Conservation (phyloP, 2,113 vertebrate genomes). For the Ciconia boyciana region DNA sequence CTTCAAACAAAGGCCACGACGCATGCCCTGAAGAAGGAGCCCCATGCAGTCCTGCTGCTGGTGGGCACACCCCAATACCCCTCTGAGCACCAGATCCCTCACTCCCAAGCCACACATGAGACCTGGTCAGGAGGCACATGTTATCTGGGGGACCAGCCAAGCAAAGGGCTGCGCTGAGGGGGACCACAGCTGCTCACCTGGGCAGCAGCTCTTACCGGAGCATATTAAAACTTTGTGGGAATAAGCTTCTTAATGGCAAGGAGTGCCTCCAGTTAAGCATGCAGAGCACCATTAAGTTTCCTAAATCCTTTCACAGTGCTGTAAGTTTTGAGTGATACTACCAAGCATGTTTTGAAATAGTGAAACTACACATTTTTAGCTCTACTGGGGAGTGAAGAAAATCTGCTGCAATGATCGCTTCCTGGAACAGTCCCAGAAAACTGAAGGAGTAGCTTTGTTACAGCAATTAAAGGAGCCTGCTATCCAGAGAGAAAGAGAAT, state of each 20-base stretch:
- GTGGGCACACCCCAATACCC: not conserved
- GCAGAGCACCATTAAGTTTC: not conserved
- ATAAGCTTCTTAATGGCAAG: not conserved
- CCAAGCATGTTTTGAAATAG: slow-evolving; percentile 21
- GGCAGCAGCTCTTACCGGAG: not conserved
- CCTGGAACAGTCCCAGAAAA: slow-evolving; percentile 60
- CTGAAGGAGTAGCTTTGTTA: slow-evolving; percentile 71
- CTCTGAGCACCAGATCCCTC: rapidly evolving
- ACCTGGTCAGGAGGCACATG: not conserved
- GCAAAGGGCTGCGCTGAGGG: not conserved
- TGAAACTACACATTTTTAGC: slow-evolving; percentile 48
- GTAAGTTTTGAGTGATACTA: slow-evolving; percentile 10
- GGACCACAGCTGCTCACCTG: not conserved
- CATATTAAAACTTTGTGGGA: not conserved
- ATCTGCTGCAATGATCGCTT: slow-evolving; percentile 40
- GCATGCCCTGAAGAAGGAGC: not conserved
- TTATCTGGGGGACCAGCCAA: not conserved
- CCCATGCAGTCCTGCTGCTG: not conserved
- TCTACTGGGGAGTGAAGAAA: slow-evolving; percentile 26
- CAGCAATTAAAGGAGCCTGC: slow-evolving; percentile 67
- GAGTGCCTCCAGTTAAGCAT: not conserved
- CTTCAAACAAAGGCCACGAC: not conserved
- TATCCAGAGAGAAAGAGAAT: slow-evolving; percentile 50
- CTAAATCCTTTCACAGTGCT: not conserved
- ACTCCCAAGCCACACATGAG: rapidly evolving